Base-by-base conservation (phyloP, 2,888 invertebrate species). In the Troglohyphantes excavatus region DNA sequence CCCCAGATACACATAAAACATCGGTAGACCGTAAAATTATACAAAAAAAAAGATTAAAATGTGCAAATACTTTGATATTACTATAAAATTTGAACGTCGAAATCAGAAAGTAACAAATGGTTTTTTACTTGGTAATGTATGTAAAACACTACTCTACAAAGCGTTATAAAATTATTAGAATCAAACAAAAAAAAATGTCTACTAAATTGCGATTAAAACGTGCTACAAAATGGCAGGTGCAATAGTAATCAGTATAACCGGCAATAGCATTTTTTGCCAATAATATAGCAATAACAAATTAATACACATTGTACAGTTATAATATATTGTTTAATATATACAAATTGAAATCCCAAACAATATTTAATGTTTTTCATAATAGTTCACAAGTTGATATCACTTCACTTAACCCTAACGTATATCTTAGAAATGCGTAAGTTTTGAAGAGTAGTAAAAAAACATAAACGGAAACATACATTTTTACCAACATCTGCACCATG, bases 401-500 rank as follows among this genome's bases (percentile, higher is more conserved):
- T 3, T 5, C 9, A 19, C 53, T 70, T 81, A 81, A 68, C 81
- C 81, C 81, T 81, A 81, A 81, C 61, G 33, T 33, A 9, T 33
- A 33, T 33, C 33, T 6, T 33, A 33, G 9, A 33, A 33, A 33
- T 33, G 33, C 33, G 33, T 33, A 33, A n/a, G 3, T 33, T 6
- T 33, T 33, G 33, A 33, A n/a, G n/a, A n/a, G 33, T 6, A 33
- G 3, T 33, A 3, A 33, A 33, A 9, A 27, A n/a, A n/a, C n/a
- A 0, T 23, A 11, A 46, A 39, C 63, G 0, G 27, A 23, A 75
- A 63, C 84, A 3, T 84, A 84, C 84, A 84, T 67, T 75, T 73
- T 84, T 84, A 75, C 75, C 75, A 84, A 46, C n/a, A 75, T 65
- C 21, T 84, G 75, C 75, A 75, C 84, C 84, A 84, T 84, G 9